A percentile compares a stretch with the other conserved stretches of the same genome.
Evolutionary conservation across 1,140 invertebrate genomes (phyloP).

Genomic region (Drosophila leontia): DNA sequence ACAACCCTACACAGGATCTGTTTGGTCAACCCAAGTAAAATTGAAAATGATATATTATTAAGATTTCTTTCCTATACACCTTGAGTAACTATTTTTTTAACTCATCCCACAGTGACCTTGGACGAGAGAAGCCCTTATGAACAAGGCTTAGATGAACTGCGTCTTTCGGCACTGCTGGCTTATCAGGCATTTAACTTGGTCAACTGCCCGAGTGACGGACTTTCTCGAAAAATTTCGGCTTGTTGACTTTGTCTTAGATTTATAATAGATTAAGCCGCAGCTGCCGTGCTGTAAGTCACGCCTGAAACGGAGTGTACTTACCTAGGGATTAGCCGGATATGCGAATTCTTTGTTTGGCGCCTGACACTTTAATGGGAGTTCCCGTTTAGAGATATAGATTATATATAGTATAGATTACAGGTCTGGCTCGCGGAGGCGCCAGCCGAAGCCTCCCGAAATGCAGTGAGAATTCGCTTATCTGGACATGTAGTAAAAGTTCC

Average conservation of each 20-base stretch:
- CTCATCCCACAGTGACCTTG: conserved; percentile 6
- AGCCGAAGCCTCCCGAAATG: conserved; percentile 19
- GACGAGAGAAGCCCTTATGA: background rate
- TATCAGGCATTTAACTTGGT: conserved; percentile 75
- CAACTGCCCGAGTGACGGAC: conserved; percentile 22
- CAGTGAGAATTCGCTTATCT: conserved; percentile 10
- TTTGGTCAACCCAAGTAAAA: background rate
- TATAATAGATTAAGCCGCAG: conserved; percentile 45
- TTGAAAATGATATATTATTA: background rate
- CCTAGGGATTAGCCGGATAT: conserved; percentile 17
- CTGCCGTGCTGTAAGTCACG: conserved; percentile 69
- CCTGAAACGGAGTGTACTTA: conserved; percentile 33
- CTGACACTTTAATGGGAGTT: conserved; percentile 37
- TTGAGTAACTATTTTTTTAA: no score
- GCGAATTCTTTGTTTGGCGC: conserved; percentile 25
- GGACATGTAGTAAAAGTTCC: conserved; percentile 31
- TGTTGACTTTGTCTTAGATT: conserved; percentile 57
- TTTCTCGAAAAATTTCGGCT: conserved; percentile 36
- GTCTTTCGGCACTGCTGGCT: conserved; percentile 33
- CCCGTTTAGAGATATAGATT: conserved; percentile 51
- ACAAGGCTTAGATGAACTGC: conserved; percentile 27
- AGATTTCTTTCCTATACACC: no score
- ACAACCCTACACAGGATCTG: conserved; percentile 12
- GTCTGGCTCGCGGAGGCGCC: conserved; percentile 6
- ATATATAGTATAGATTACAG: conserved; percentile 69